Conservation (phyloP, 2,888 invertebrate genomes). For the Byasa hedistus region DNA sequence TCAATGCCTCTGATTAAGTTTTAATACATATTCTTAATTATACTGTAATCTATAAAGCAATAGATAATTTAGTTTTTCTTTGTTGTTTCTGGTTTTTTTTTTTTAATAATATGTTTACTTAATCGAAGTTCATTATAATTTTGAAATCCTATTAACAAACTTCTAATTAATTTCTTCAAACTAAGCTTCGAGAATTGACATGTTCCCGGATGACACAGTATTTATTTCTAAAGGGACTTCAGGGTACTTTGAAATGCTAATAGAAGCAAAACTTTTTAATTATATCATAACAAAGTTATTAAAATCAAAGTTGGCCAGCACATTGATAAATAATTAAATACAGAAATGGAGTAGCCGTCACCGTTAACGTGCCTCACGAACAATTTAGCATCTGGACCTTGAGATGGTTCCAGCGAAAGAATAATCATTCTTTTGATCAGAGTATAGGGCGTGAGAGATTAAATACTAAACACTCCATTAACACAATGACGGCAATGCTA, state of each 20-base stretch:
- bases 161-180: constrained; percentile 21
- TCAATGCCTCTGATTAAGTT: too few species aligned
- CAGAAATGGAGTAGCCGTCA: constrained; percentile 19
- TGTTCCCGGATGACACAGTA: constrained; percentile 16
- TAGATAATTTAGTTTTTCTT: too few species aligned
- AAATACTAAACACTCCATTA: constrained; percentile 32
- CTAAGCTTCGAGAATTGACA: constrained; percentile 5
- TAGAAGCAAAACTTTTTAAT: constrained; percentile 13
- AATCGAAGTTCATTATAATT: too few species aligned
- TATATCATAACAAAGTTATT: constrained; percentile 2
- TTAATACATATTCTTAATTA: too few species aligned
- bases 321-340: constrained; percentile 18
- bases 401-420: constrained; percentile 57
- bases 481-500: constrained; percentile 19
- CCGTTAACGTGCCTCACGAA: constrained; percentile 61
- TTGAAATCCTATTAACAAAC: constrained; percentile 1
- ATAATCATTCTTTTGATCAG: constrained; percentile 50
- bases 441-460: constrained; percentile 48
- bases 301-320: constrained; percentile 10
- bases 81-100: not conserved
- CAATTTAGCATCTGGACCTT: constrained; percentile 61
- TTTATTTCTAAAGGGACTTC: constrained; percentile 19
- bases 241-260: constrained; percentile 6
- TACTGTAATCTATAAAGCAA: too few species aligned
- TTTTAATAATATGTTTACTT: too few species aligned